Base-by-base conservation (phyloP, 2,888 invertebrate species). In the Clunio marinus region DNA sequence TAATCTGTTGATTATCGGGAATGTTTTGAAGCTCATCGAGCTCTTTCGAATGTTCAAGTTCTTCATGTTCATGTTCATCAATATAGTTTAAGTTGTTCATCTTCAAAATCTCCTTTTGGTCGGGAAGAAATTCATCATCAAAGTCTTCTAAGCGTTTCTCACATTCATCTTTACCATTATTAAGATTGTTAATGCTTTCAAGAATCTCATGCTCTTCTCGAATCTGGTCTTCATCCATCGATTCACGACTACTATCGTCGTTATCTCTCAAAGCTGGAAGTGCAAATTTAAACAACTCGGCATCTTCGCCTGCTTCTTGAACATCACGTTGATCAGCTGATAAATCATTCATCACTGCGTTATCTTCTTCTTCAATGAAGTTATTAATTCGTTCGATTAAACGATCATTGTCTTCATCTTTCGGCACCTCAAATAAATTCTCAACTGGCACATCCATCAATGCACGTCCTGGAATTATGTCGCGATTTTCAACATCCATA, bases 201-300 rank as follows among this genome's bases (percentile, higher is more conserved):
- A 66, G 37, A 35, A 66, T 66, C 22, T 66, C 60, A 35, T 69
- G 70, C 32, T 58, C 68, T 17, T 68, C 69, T 25, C 65, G 63
- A 17, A 69, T 69, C 57, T 66, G 70, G 41, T 70, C 71, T 24
- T 69, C 70, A 10, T 71, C 71, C 72, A 72, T 71, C 24, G 71
- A 71, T 37, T 72, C 72, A 1, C 71, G 67, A 15, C 71, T 71
- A 46, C 70, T 72, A 28, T 72, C 72, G 67, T 72, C 72, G 59
- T 71, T 72, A 22, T 71, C 70, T 3, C 35, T 17, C 13, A 66
- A n/a, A 20, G 55, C 66, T n/a, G 66, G 66, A 13, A 66, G 22
- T 17, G 25, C 55, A 37, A 66, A 66, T 35, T 66, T 66, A 22
- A 66, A 55, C 3, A n/a, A 24, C 3, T 51, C 51, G 8, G 24